phyloP scores from a whole-genome alignment of 2,797 vertebrate genomes.

The Tinamus major region DNA sequence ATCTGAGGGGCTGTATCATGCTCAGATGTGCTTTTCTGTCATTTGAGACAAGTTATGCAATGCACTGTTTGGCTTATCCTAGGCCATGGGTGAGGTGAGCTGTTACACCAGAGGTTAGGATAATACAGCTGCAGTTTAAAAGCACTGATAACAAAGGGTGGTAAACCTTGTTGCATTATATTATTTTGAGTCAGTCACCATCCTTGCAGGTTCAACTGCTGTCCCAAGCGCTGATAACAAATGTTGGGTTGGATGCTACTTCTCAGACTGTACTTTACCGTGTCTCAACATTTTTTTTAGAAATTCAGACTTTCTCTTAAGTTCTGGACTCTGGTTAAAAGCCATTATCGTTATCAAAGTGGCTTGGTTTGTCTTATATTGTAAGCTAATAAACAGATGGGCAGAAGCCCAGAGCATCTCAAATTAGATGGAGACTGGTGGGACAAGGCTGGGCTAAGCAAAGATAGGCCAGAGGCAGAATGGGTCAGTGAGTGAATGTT shows the following conservation, averaged over 20 bases:
- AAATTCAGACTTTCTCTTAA: background rate
- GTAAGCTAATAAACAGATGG: background rate
- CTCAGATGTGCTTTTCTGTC: background rate
- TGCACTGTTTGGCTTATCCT: accelerated
- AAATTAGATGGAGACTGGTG: background rate
- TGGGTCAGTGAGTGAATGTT: background rate
- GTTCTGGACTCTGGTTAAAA: background rate
- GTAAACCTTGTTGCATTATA: accelerated
- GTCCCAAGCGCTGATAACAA: background rate
- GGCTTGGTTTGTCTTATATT: background rate
- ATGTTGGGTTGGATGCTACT: background rate
- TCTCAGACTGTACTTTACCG: background rate
- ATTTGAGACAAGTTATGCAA: background rate
- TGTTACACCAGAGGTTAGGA: background rate
- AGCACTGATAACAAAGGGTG: background rate
- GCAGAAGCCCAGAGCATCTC: background rate
- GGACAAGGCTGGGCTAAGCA: background rate
- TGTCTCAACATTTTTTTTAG: background rate
- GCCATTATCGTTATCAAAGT: background rate
- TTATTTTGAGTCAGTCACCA: background rate
- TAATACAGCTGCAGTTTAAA: background rate
- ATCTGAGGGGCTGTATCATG: background rate
- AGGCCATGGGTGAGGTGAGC: background rate
- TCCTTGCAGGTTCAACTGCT: background rate
- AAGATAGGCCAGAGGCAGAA: background rate